Conservation (phyloP, 2,888 invertebrate genomes). For the Caenorhabditis sp. region DNA sequence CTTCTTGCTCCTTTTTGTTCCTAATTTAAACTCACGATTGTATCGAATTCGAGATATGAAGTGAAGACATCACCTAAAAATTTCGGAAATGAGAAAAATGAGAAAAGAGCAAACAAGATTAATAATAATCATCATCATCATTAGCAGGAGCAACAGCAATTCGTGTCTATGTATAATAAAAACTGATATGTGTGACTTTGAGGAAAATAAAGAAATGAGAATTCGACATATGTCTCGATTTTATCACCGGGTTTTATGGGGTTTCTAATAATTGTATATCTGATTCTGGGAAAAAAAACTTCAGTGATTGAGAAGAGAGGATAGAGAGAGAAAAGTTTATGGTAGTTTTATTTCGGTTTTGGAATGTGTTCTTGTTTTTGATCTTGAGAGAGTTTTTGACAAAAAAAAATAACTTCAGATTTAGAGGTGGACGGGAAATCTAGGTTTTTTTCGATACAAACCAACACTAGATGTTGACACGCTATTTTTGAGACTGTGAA, state of each 20-base stretch:
- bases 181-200: not conserved
- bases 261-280: not conserved
- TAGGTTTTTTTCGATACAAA: not conserved
- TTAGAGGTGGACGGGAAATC: not conserved
- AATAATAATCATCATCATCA: not conserved
- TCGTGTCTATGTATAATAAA: not conserved
- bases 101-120: not conserved
- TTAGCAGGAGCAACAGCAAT: too few relatives aligned
- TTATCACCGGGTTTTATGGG: not conserved
- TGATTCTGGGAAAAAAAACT: too few relatives aligned
- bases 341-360: not conserved
- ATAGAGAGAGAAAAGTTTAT: not conserved
- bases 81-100: not conserved
- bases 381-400: too few relatives aligned
- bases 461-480: too few relatives aligned
- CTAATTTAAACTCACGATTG: not conserved
- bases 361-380: too few relatives aligned
- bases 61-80: not conserved
- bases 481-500: too few relatives aligned
- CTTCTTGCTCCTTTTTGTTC: too few relatives aligned
- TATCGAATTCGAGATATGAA: not conserved
- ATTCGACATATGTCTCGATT: not conserved
- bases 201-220: not conserved
- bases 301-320: not conserved
- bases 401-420: too few relatives aligned